These are phyloP conservation scores for Sinentomon sp. DNA, from an alignment of 2,888 invertebrate species.

Conservation along the genomic window DNA sequence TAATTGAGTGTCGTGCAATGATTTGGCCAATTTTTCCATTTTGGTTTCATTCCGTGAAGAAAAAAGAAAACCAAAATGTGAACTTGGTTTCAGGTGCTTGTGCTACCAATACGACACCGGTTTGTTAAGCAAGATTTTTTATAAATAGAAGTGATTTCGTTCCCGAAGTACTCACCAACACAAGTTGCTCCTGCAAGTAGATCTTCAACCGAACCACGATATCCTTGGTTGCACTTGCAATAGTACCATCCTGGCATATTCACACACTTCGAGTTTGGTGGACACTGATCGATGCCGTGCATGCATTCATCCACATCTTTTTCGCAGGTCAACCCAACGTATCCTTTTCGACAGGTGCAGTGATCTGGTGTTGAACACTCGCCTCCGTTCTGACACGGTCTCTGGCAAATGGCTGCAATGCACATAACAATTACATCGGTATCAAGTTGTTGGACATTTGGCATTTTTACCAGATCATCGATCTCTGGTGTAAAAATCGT, in stretches of 20 bases:
- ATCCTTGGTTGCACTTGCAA: slow-evolving; percentile 57
- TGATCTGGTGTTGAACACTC: slow-evolving; percentile 42
- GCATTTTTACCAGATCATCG: too few relatives aligned
- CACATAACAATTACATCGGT: too few relatives aligned
- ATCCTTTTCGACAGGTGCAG: slow-evolving; percentile 53
- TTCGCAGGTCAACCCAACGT: slow-evolving; percentile 54
- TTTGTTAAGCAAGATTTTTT: too few relatives aligned
- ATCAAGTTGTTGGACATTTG: too few relatives aligned
- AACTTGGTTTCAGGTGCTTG: slow-evolving; percentile 18
- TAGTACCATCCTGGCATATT: slow-evolving; percentile 75
- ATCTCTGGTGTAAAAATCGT: too few relatives aligned
- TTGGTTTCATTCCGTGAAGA: too few relatives aligned
- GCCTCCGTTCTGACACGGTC: slow-evolving; percentile 58
- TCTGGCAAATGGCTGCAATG: slow-evolving; percentile 48
- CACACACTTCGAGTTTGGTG: slow-evolving; percentile 44
- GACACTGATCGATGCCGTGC: slow-evolving; percentile 38
- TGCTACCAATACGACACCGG: too few relatives aligned
- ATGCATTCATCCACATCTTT: slow-evolving; percentile 63
- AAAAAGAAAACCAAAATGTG: slow-evolving; percentile 19
- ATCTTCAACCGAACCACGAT: slow-evolving; percentile 25
- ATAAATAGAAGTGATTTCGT: too few relatives aligned
- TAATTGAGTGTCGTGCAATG: too few relatives aligned
- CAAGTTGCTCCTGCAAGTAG: slow-evolving; percentile 13
- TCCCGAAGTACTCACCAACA: slow-evolving; percentile 27
- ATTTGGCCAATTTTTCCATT: too few relatives aligned